Conservation (phyloP, 2,888 invertebrate genomes). For the Drosophila trichaetosa region DNA sequence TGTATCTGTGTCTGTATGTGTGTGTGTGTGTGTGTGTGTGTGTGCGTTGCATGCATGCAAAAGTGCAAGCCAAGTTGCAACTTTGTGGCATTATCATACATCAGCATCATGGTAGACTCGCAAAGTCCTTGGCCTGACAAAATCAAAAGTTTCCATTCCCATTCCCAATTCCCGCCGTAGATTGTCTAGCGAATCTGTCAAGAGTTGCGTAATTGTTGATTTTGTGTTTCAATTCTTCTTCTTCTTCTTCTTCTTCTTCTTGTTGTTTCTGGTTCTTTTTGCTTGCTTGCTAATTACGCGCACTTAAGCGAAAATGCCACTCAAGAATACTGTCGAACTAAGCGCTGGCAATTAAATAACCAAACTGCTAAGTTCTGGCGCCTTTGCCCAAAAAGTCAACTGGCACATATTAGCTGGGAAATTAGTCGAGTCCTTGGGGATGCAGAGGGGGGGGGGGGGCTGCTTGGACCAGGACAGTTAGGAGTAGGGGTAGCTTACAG, state of each 20-base stretch:
- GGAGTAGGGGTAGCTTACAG: neutral
- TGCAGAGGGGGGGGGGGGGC: neutral
- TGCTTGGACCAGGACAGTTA: neutral
- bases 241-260: too few relatives aligned
- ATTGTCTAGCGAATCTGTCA: slow-evolving; percentile 57
- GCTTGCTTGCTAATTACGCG: slow-evolving; percentile 70
- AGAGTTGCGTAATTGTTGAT: slow-evolving; percentile 5
- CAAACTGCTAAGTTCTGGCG: slow-evolving; percentile 45
- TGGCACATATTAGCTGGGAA: slow-evolving; percentile 68
- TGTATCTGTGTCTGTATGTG: slow-evolving; percentile 2
- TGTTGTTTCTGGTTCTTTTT: slow-evolving; percentile 7
- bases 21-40: slow-evolving; percentile 22
- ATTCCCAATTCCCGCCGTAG: neutral
- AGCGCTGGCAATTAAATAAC: slow-evolving; percentile 76
- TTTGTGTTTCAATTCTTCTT: neutral
- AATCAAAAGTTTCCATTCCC: slow-evolving; percentile 35
- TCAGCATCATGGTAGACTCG: slow-evolving; percentile 41
- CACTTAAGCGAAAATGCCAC: slow-evolving; percentile 61
- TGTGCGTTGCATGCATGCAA: slow-evolving; percentile 37
- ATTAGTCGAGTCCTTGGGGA: slow-evolving; percentile 31
- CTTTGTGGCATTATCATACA: slow-evolving; percentile 66
- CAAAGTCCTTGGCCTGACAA: slow-evolving; percentile 52
- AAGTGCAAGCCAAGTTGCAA: slow-evolving; percentile 59
- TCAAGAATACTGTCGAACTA: slow-evolving; percentile 48
- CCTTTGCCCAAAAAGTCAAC: slow-evolving; percentile 50